phyloP scores from a whole-genome alignment of 2,888 invertebrate species.

The Netelia virgata region DNA sequence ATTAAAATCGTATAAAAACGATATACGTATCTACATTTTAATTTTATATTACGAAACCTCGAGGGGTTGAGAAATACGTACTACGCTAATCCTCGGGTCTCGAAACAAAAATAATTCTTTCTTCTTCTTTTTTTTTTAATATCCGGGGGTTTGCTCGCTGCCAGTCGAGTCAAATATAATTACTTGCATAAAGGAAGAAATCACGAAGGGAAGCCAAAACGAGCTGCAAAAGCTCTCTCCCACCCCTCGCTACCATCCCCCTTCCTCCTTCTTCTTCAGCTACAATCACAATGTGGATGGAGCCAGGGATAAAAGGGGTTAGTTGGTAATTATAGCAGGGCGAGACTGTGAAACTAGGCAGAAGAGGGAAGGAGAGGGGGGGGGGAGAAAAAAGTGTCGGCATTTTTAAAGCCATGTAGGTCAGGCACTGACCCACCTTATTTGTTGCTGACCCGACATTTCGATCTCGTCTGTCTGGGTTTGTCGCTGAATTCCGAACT shows the following conservation, averaged over 20 bases:
- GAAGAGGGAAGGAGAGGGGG: constrained; percentile 4
- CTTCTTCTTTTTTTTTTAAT: neutral
- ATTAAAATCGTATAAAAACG: too few relatives aligned
- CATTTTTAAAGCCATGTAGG: constrained; percentile 73
- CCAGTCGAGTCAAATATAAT: constrained; percentile 9
- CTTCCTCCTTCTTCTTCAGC: neutral
- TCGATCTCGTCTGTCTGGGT: constrained; percentile 48
- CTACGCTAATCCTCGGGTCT: neutral
- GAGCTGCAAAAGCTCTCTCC: neutral
- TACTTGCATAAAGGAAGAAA: constrained; percentile 16
- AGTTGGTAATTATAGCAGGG: constrained; percentile 60
- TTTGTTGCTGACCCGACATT: constrained; percentile 70
- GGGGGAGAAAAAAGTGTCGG: constrained; percentile 53
- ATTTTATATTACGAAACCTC: neutral
- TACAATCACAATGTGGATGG: constrained; percentile 16
- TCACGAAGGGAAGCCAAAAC: constrained; percentile 3
- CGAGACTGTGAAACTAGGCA: constrained; percentile 34
- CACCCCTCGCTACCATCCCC: too few relatives aligned
- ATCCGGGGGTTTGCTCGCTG: neutral
- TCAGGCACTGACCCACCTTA: constrained; percentile 75
- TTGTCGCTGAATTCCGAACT: neutral
- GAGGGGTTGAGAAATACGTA: neutral
- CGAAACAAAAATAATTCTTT: neutral
- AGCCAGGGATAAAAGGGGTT: constrained; percentile 24
- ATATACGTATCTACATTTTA: neutral